Base-by-base conservation (phyloP, 2,797 vertebrate species). In the Acipenser oxyrinchus region DNA sequence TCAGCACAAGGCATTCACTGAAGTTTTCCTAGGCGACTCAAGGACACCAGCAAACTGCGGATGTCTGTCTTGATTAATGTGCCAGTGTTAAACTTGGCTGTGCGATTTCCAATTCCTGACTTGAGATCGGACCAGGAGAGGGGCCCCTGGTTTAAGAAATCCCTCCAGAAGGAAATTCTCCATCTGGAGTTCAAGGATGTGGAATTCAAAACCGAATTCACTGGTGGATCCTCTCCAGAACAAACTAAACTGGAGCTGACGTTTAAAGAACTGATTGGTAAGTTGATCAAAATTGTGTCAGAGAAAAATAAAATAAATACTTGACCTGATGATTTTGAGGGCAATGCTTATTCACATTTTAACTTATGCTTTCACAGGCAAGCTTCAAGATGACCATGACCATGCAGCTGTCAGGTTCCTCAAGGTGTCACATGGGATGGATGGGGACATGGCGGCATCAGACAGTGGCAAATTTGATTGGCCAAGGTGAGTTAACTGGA, bases 81-180 rank as follows among this genome's bases (percentile, higher is more conserved):
- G 0, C 94, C 96, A 1, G 66, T 89, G 3, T 79, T 99, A 71
- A 86, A 88, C 65, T 84, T 99, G 60, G 90, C 90, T 3, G 83
- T 99, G 69, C 95, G 93, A 18, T 99, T 99, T 74, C 97, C 96
- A 7, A 99, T 99, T 77, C 97, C 97, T 10, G 97, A 99, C 77
- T 88, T 99, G 52, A 91, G 97, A 12, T 96, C 96, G 7, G 96
- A 99, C 85, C 96, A 96, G 75, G 97, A 99, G 79, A 85, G 97
- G 72, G 97, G 97, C 59, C 94, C 97, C 0, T 99, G 97, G 97
- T 99, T 99, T 82, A 97, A 96, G 81, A 98, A 98, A 81, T 98
- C 95, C 0, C 88, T 99, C 73, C 95, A 98, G 79, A 98, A 95
- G 78, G 97, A 99, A 82, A 83, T 94, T 49, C 89, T 99, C 64